Base-by-base conservation (phyloP, 2,888 invertebrate species). In the Anthophora plumipes region DNA sequence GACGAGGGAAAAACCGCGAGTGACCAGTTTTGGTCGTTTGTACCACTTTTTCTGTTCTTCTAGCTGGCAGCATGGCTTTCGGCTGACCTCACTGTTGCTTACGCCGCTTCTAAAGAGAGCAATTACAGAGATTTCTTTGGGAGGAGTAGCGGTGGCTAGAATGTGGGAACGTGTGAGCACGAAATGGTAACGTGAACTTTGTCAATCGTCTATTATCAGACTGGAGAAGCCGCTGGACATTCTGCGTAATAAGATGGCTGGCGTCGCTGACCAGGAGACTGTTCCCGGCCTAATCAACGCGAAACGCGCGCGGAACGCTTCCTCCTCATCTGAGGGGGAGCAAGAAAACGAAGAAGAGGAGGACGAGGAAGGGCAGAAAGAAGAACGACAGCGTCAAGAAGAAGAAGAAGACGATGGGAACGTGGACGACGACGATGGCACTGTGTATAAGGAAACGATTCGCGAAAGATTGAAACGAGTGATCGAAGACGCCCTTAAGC, bases 161-260 rank as follows among this genome's bases (percentile, higher is more conserved):
- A 64, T 60, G 46, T 57, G 50, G 20, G 76, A 73, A 72, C 69
- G 77, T 66, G 83, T 67, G 31, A 31, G 31, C 31, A 4, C 31
- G 31, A 31, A 4, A 31, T 31, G 31, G 72, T 83, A 85, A 87
- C 83, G 85, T 83, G 78, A 87, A 41, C 17, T 31, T 31, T 31
- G 31, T 64, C 89, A 90, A 87, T 70, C 92, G 87, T 92, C 87
- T 91, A 92, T 93, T 93, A 86, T 90, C 90, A 93, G 93, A 92
- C 89, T 92, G 89, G 93, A 93, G 90, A 91, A 90, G 85, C 92
- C 91, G 91, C 90, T 91, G 89, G 91, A 88, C 83, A 90, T 91
- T 80, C 90, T 91, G 77, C 91, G 88, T 84, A 90, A 91, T 85
- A 91, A 90, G 89, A 85, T 88, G 88, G 89, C 86, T 82, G 77